phyloP scores from a whole-genome alignment of 2,113 vertebrate species.

The Cavia aperea region DNA sequence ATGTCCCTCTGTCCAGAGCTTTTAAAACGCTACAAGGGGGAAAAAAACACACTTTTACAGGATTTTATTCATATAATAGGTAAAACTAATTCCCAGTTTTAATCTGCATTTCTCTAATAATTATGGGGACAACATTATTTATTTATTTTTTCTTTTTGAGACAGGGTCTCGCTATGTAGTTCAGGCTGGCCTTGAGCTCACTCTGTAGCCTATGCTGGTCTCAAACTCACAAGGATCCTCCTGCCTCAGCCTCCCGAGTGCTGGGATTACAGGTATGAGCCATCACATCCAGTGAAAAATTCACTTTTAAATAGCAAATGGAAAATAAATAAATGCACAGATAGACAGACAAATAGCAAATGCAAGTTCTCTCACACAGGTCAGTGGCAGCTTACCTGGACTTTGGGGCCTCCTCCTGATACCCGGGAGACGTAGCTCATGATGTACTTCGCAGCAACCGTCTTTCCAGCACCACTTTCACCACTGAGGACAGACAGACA shows the following conservation, averaged over 20 bases:
- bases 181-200: too few species aligned
- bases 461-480: constrained; percentile 97
- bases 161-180: too few species aligned
- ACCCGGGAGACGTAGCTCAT: constrained; percentile 96
- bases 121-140: not conserved
- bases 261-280: too few species aligned
- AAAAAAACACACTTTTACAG: too few species aligned
- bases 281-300: not conserved
- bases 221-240: too few species aligned
- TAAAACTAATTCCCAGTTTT: constrained; percentile 26
- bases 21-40: not conserved
- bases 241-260: too few species aligned
- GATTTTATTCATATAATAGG: not conserved
- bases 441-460: constrained; percentile 96
- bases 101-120: not conserved
- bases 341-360: not conserved
- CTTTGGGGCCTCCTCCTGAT: constrained; percentile 93
- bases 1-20: not conserved
- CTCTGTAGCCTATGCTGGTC: too few species aligned
- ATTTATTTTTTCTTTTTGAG: too few species aligned
- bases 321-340: not conserved
- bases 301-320: not conserved
- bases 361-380: not conserved
- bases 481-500: constrained; percentile 78
- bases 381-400: constrained; percentile 82